Evolutionary conservation across 2,888 invertebrate genomes (phyloP).

Genomic region (Fissipunctia ypsillon): DNA sequence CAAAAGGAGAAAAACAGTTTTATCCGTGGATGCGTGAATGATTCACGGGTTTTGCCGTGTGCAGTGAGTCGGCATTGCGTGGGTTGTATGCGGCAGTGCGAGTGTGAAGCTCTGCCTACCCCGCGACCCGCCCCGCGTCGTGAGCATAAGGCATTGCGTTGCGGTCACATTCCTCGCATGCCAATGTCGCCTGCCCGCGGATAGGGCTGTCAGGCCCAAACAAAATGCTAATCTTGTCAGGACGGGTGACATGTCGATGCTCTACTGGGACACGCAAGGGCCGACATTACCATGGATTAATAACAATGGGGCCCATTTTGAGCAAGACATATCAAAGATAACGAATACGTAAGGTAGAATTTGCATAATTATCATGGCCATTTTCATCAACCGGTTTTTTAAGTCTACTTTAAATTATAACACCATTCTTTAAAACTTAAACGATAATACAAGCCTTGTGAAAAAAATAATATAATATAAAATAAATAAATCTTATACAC

Average conservation of each 20-base stretch:
- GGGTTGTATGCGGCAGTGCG: conserved; percentile 60
- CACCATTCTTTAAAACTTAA: not conserved
- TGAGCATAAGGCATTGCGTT: conserved; percentile 70
- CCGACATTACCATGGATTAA: conserved; percentile 14
- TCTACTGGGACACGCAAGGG: not conserved
- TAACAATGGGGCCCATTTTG: not conserved
- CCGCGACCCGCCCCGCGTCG: conserved; percentile 45
- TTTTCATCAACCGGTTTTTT: not conserved
- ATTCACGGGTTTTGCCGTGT: conserved; percentile 74
- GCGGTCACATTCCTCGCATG: conserved; percentile 80
- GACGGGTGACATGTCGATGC: conserved; percentile 22
- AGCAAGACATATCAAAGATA: not conserved
- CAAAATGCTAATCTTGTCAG: conserved; percentile 52
- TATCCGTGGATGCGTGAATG: conserved; percentile 71
- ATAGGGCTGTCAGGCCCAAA: conserved; percentile 51
- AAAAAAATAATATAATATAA: not conserved
- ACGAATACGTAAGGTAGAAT: not conserved
- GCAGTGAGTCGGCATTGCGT: conserved; percentile 72
- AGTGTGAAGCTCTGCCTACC: conserved; percentile 62
- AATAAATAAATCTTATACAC: not conserved
- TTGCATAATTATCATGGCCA: not conserved
- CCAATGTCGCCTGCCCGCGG: conserved; percentile 57
- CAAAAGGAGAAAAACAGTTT: conserved; percentile 63
- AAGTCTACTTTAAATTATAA: conserved; percentile 1
- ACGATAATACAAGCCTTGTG: not conserved